Base-by-base conservation (phyloP, 2,797 vertebrate species). In the Phoebastria nigripes region DNA sequence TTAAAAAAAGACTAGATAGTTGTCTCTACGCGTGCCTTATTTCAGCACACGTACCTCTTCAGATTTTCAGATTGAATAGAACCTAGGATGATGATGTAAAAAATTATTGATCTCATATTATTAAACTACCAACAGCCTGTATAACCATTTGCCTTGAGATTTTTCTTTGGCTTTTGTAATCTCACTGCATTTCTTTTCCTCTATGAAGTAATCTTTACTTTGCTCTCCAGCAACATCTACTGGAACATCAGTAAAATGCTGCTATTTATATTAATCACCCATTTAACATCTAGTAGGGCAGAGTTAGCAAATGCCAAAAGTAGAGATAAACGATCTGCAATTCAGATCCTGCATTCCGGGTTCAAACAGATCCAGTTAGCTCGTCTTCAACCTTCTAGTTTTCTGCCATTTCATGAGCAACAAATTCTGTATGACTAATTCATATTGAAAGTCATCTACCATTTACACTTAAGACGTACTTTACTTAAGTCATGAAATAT, bases 211-310 rank as follows among this genome's bases (percentile, higher is more conserved):
- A 97, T 97, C 95, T 96, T 98, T 98, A 95, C 98, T 98, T 97
- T 98, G 98, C 98, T 98, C 98, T 98, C 95, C 97, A 98, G 98
- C 98, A 98, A 97, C 98, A 98, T 98, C 98, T 98, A 98, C 98
- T 98, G 98, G 98, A 98, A 98, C 96, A 96, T 96, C 96, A 96
- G 97, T 94, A 98, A 98, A 98, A 98, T 97, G 98, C 98, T 96
- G 94, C 94, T 97, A 96, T 98, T 98, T 98, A 93, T 98, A 98
- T 97, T 97, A 98, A 97, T 98, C 97, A 96, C 88, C 94, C 94
- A 96, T 97, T 98, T 97, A 97, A 97, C 90, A 95, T 92, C 77
- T 89, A 96, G 91, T 81, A 93, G 93, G 94, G 83, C 82, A 96
- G 89, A 96, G 95, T 96, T 96, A 94, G 82, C 85, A 95, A 97